A percentile compares a stretch with the other conserved stretches of the same genome.
These are phyloP conservation scores for Sebastes diploproa DNA, from an alignment of 2,797 vertebrate genomes.

Conservation along the genomic window DNA sequence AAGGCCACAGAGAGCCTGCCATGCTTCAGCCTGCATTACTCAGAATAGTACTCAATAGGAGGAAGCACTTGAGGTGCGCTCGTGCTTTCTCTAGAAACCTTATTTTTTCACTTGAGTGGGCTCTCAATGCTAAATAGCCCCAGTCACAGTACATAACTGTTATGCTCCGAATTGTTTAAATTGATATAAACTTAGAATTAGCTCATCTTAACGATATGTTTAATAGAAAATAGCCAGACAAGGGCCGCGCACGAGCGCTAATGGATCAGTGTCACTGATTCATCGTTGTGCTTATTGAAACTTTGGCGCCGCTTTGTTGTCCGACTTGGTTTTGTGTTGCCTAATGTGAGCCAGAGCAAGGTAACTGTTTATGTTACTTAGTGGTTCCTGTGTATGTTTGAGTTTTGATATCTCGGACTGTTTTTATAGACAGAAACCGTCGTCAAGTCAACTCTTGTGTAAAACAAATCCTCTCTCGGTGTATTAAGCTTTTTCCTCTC, in stretches of 20 bases:
- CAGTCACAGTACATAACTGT: background rate
- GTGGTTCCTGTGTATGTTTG: slow-evolving; percentile 59
- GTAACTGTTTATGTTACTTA: slow-evolving; percentile 65
- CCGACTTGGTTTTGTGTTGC: slow-evolving; percentile 43
- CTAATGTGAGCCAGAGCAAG: slow-evolving; percentile 34
- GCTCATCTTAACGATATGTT: slow-evolving; percentile 32
- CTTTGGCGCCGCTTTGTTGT: slow-evolving; percentile 36
- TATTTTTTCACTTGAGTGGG: slow-evolving; percentile 40
- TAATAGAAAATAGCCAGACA: slow-evolving; percentile 22
- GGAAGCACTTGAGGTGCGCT: slow-evolving; percentile 69
- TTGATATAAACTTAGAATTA: slow-evolving; percentile 25
- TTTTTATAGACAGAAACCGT: slow-evolving; percentile 68
- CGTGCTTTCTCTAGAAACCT: slow-evolving; percentile 48
- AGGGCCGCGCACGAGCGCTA: slow-evolving; percentile 9
- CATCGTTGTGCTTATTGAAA: slow-evolving; percentile 24
- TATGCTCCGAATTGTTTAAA: slow-evolving; percentile 36
- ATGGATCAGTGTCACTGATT: slow-evolving; percentile 43
- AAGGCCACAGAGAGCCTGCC: slow-evolving; percentile 53
- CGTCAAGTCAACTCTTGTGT: slow-evolving; percentile 55
- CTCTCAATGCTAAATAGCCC: slow-evolving; percentile 22
- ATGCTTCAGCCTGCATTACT: slow-evolving; percentile 54
- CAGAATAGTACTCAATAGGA: slow-evolving; percentile 65
- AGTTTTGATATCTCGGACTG: slow-evolving; percentile 60
- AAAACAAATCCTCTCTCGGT: slow-evolving; percentile 33
- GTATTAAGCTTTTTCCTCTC: slow-evolving; percentile 22